Evolutionary conservation across 2,113 vertebrate genomes (phyloP), one percentile per base, ranked within the genome.

Genomic region (Oostethus manadensis): DNA sequence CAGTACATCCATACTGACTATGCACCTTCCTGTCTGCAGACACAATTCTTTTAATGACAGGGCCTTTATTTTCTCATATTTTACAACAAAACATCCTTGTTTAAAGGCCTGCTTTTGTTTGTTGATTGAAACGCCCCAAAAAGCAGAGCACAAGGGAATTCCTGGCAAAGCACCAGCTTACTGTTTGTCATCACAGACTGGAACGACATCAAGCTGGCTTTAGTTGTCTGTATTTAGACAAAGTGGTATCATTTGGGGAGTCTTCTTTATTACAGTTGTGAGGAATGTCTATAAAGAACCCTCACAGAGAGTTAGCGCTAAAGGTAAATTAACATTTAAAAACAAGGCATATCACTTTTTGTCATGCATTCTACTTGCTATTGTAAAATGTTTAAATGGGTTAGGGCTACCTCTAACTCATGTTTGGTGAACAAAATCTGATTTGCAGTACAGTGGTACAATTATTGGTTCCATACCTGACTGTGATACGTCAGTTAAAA

Each of bases 401-500:
- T 73, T 66, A 73, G 53, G 45, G 58, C 71, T 80, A 69, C 64
- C 38, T 65, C 33, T 22, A 54, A 63, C 58, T 73, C 40, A 56
- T n/a, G n/a, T n/a, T 68, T 45, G 22, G 67, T 22, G 60, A 71
- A 64, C 16, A 59, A 62, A 61, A 48, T 60, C 11, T 65, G 56
- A 56, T 77, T 68, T 44, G 66, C 58, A 60, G 8, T 29, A 33
- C 29, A 33, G 29, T 33, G 29, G 29, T 33, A 1, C 4, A 35
- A 35, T 6, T 35, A 14, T 14, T 42, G 38, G 38, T 14, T 42
- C 38, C 10, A 40, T 42, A 33, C 29, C 29, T 5, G 5, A 26
- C 23, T 26, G 23, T 26, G 23, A 26, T 26, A 5, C 2, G 23
- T 26, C 2, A 26, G 5, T 26, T 26, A 2, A 26, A 26, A 26